Conservation (phyloP, 2,888 invertebrate species). For the Philereme transversata region DNA sequence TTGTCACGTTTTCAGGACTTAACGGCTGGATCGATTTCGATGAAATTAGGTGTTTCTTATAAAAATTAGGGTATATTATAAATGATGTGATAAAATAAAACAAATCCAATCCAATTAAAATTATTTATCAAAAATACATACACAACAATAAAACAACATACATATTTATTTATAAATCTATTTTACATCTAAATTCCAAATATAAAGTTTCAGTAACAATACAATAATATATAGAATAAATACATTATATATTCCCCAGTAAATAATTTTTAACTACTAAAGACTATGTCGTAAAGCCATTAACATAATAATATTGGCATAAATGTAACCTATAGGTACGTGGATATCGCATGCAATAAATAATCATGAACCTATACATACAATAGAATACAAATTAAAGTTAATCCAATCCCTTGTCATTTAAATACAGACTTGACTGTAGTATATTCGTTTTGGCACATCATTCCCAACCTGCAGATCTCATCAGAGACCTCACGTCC, state of each 20-base stretch:
- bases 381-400: slow-evolving; percentile 2
- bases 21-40: no score
- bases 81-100: slow-evolving; percentile 1
- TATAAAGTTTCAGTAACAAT: not conserved
- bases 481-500: slow-evolving; percentile 1
- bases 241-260: slow-evolving; percentile 2
- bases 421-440: slow-evolving; percentile 1
- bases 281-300: not conserved
- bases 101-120: not conserved
- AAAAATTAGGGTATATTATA: not conserved
- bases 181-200: not conserved
- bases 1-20: no score
- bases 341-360: slow-evolving; percentile 11
- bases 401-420: slow-evolving; percentile 20
- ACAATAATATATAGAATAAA: not conserved
- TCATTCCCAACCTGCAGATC: slow-evolving; percentile 9
- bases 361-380: slow-evolving; percentile 2
- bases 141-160: not conserved
- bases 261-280: slow-evolving; percentile 7
- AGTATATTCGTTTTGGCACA: slow-evolving; percentile 25
- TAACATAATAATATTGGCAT: not conserved
- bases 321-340: not conserved
- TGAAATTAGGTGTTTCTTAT: no score
- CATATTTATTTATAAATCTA: not conserved
- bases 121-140: slow-evolving; percentile 7